These are phyloP conservation scores for Apis laboriosa DNA, from an alignment of 1,140 invertebrate genomes.

Conservation along the genomic window DNA sequence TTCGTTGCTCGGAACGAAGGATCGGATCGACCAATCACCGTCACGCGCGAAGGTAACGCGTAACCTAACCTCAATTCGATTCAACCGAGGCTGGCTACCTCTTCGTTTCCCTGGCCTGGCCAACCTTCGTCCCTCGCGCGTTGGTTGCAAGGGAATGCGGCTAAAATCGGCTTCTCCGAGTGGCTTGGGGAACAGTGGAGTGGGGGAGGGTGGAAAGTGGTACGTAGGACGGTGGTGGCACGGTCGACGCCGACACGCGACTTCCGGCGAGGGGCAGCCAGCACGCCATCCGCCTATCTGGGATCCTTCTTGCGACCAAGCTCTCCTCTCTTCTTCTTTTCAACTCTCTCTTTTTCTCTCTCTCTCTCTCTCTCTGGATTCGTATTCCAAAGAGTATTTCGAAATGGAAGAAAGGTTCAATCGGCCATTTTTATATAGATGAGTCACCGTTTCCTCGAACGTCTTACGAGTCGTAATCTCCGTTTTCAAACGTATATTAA, in stretches of 20 bases:
- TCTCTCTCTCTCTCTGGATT: not conserved
- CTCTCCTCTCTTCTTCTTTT: constrained; percentile 23
- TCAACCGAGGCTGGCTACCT: constrained; percentile 1
- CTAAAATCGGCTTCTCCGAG: not conserved
- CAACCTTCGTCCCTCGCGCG: constrained; percentile 32
- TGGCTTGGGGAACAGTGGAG: constrained; percentile 12
- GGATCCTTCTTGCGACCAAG: constrained; percentile 44
- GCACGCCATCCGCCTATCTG: constrained; percentile 71
- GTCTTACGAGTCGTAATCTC: no score
- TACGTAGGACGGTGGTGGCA: constrained; percentile 61
- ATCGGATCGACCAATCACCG: no score
- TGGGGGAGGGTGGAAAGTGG: constrained; percentile 33
- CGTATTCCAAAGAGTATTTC: no score
- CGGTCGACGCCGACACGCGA: constrained; percentile 78
- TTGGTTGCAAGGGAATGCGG: constrained; percentile 56
- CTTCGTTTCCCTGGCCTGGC: not conserved
- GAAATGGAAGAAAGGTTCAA: no score
- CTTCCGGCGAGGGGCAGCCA: constrained; percentile 73
- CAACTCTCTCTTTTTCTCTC: constrained; percentile 2
- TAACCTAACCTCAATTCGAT: constrained; percentile 47
- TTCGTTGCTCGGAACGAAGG: no score
- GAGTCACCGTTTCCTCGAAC: no score
- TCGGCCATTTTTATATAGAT: no score
- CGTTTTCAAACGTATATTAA: no score
- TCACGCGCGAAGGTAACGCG: constrained; percentile 63